Evolutionary conservation across 92 coral and sea anemone genomes (phyloP).

Genomic region (Anthopleura xanthogrammica): DNA sequence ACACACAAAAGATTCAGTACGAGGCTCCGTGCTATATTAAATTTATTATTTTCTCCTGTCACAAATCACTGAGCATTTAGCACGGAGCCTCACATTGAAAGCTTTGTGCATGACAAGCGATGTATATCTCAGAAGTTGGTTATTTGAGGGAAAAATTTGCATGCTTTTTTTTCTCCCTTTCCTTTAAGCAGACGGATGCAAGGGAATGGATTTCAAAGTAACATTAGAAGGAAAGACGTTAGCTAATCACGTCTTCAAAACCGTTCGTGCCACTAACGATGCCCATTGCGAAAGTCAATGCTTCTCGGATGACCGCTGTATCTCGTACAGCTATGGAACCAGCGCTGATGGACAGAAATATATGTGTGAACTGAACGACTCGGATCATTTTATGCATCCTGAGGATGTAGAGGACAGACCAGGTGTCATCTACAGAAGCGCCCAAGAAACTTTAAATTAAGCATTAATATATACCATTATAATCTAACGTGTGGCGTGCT

Average conservation of each 20-base stretch:
- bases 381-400: background rate
- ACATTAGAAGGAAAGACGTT: slow-evolving; percentile 9
- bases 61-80: too few relatives aligned
- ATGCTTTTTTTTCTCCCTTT: background rate
- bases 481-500: too few relatives aligned
- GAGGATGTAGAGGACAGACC: background rate
- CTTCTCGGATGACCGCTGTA: slow-evolving; percentile 27
- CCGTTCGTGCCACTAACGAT: background rate
- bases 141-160: too few relatives aligned
- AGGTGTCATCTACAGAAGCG: background rate
- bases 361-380: background rate
- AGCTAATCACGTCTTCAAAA: slow-evolving; percentile 19
- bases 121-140: too few relatives aligned
- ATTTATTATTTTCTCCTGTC: too few relatives aligned
- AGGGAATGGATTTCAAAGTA: background rate
- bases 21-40: too few relatives aligned
- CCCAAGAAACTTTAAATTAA: background rate
- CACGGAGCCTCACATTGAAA: too few relatives aligned
- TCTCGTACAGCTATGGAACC: slow-evolving; percentile 23
- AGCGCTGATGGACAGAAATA: background rate
- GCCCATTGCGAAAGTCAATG: background rate
- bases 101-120: too few relatives aligned
- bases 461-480: too few relatives aligned
- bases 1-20: too few relatives aligned
- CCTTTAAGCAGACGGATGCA: background rate